phyloP scores from a whole-genome alignment of 2,113 vertebrate genomes.

The Platysteira castanea region DNA sequence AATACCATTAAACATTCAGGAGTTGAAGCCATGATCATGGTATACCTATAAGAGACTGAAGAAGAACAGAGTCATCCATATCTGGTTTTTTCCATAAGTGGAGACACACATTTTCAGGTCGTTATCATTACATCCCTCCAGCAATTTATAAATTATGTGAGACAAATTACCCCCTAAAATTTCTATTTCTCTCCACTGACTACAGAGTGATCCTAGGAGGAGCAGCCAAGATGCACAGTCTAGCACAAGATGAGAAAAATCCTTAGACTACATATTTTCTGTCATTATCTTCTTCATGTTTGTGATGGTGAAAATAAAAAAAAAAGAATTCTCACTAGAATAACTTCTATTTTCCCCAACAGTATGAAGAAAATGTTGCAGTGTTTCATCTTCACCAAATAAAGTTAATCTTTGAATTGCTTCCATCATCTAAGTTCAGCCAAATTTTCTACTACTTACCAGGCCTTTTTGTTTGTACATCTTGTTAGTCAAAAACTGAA shows the following conservation, averaged over 20 bases:
- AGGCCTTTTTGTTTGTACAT: not conserved
- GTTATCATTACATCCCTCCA: not conserved
- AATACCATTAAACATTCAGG: not conserved
- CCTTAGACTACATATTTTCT: not conserved
- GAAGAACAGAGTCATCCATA: not conserved
- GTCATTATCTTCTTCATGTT: not conserved
- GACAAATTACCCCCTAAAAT: not conserved
- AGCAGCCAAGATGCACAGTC: not conserved
- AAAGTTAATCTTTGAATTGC: not conserved
- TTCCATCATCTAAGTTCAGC: not conserved
- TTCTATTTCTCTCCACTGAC: not conserved
- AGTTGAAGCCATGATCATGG: not conserved
- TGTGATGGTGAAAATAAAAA: not conserved
- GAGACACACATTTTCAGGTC: not conserved
- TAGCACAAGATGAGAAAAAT: not conserved
- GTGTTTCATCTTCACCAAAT: not conserved
- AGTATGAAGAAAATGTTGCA: not conserved
- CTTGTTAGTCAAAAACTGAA: not conserved
- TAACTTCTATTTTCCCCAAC: not conserved
- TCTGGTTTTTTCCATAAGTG: not conserved
- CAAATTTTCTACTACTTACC: not conserved
- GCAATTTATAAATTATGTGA: not conserved
- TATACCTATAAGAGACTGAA: not conserved
- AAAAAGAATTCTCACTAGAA: not conserved
- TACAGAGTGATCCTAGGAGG: not conserved